Percentiles rank a stretch among this genome's conserved stretches.
phyloP scores from a whole-genome alignment of 2,888 invertebrate genomes.

The Spilosoma lubricipeda region DNA sequence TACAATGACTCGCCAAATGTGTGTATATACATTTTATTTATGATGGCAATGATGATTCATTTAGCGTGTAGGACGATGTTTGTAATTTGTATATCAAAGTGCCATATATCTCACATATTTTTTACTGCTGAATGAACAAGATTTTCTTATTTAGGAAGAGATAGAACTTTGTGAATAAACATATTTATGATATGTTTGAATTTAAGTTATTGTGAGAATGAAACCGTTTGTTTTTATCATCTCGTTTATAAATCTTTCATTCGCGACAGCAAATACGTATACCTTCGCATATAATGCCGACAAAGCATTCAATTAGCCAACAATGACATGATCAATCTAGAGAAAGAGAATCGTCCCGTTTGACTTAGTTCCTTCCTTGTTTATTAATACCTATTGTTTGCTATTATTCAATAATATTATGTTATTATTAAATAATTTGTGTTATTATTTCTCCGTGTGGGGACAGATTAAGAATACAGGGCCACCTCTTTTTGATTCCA shows the following conservation, averaged over 20 bases:
- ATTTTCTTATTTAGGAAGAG: background rate
- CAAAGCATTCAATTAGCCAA: background rate
- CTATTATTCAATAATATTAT: too few relatives aligned
- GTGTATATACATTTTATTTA: conserved; percentile 47
- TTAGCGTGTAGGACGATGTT: conserved; percentile 53
- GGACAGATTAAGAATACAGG: too few relatives aligned
- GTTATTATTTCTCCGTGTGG: too few relatives aligned
- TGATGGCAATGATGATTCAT: conserved; percentile 56
- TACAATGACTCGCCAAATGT: conserved; percentile 55
- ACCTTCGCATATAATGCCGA: background rate
- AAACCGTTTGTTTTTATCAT: too few relatives aligned
- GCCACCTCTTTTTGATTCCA: too few relatives aligned
- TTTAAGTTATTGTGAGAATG: background rate
- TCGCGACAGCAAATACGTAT: too few relatives aligned
- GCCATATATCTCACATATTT: background rate
- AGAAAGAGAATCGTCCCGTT: background rate
- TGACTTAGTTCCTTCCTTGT: background rate
- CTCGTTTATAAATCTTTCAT: too few relatives aligned
- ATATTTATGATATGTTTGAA: background rate
- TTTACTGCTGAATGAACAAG: background rate
- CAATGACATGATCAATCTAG: background rate
- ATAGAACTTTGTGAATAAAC: background rate
- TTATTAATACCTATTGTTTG: background rate
- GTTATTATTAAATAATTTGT: too few relatives aligned
- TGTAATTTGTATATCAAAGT: conserved; percentile 22